Conservation (phyloP, 1,140 invertebrate species). For the Drosophila murphyi region DNA sequence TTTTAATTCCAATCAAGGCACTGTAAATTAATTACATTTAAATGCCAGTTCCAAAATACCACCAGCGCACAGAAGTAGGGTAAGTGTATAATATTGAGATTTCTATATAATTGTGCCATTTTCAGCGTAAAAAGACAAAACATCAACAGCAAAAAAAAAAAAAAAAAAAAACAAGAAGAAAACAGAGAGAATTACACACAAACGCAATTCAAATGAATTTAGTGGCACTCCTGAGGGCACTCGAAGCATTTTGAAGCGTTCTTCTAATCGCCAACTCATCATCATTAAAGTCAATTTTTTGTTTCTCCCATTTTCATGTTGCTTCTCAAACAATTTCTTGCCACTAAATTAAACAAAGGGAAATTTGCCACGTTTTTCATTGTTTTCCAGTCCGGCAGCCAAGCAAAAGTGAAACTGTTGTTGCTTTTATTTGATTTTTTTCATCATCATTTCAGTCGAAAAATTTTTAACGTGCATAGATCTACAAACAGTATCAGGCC, state of each 20-base stretch:
- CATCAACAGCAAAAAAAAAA: conserved; percentile 25
- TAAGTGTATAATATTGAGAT: conserved; percentile 22
- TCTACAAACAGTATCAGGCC: not conserved
- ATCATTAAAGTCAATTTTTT: conserved; percentile 81
- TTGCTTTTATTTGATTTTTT: conserved; percentile 38
- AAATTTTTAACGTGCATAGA: conserved; percentile 41
- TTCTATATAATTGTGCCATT: conserved; percentile 67
- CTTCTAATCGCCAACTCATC: conserved; percentile 81
- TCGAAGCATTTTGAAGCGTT: conserved; percentile 49
- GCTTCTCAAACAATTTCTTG: conserved; percentile 66
- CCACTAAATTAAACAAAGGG: conserved; percentile 75
- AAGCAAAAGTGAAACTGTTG: conserved; percentile 74
- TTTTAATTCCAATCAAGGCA: conserved; percentile 27
- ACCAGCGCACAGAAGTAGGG: conserved; percentile 10
- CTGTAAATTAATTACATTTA: conserved; percentile 73
- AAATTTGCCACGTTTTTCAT: conserved; percentile 84
- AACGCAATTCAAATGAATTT: conserved; percentile 69
- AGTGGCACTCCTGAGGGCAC: conserved; percentile 46
- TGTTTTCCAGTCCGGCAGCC: conserved; percentile 65
- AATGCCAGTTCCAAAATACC: conserved; percentile 43
- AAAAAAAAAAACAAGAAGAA: conserved; percentile 12
- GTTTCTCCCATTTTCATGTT: conserved; percentile 57
- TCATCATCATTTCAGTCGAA: conserved; percentile 60
- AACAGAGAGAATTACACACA: conserved; percentile 28
- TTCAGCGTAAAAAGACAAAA: conserved; percentile 36